These are phyloP conservation scores for Enteromius anoplus DNA, from an alignment of 2,797 vertebrate genomes.

Conservation along the genomic window DNA sequence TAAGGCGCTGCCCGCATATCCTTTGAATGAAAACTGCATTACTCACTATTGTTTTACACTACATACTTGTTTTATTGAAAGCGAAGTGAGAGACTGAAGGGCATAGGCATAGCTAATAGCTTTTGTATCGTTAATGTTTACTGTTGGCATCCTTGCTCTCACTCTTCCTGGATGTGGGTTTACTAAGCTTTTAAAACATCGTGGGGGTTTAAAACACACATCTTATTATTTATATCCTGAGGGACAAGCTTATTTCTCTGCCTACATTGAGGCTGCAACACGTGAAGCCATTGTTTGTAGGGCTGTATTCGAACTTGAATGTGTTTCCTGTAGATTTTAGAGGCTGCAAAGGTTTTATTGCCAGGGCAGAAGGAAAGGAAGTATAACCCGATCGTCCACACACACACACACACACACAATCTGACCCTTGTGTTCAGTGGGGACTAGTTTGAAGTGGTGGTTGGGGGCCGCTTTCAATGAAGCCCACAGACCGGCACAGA, in stretches of 20 bases:
- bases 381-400: not conserved
- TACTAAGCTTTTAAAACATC: not conserved
- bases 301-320: constrained; percentile 49
- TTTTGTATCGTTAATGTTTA: not conserved
- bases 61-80: constrained; percentile 15
- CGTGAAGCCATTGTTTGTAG: constrained; percentile 29
- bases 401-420: constrained; percentile 1
- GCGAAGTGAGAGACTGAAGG: constrained; percentile 18
- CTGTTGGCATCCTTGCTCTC: not conserved
- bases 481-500: not conserved
- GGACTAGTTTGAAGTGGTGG: not conserved
- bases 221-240: not conserved
- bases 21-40: not conserved
- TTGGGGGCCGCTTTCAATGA: constrained; percentile 12
- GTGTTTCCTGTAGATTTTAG: constrained; percentile 58
- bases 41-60: constrained; percentile 6
- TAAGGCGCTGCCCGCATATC: not conserved
- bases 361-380: constrained; percentile 35
- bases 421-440: not conserved
- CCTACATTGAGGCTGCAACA: not conserved
- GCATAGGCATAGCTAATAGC: not conserved
- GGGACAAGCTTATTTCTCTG: not conserved
- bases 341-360: constrained; percentile 35
- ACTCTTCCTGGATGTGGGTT: not conserved
- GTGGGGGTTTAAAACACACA: not conserved